phyloP scores from a whole-genome alignment of 30 jellyfish, hydroid and myxozoan genomes.

The Aurelia sp. region DNA sequence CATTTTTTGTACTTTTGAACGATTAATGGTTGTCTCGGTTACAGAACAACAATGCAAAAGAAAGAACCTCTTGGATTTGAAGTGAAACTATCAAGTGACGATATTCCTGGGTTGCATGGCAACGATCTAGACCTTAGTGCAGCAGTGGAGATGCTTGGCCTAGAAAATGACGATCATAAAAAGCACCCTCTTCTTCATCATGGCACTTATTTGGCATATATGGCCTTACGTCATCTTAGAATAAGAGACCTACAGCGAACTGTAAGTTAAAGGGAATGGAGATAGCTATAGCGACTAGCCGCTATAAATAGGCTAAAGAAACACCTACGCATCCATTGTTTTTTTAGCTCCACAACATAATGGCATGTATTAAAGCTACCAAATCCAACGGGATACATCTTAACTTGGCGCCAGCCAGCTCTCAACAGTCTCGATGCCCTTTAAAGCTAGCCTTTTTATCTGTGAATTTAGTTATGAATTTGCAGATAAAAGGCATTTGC shows the following conservation, averaged over 20 bases:
- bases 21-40: neutral
- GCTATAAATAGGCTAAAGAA: no score
- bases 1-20: no score
- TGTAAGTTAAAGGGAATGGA: conserved; percentile 19
- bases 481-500: no score
- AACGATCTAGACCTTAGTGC: conserved; percentile 71
- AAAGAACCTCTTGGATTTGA: conserved; percentile 72
- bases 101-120: conserved; percentile 51
- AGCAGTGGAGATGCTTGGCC: conserved; percentile 84
- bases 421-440: no score
- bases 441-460: no score
- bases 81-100: conserved; percentile 67
- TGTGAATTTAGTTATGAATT: no score
- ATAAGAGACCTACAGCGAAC: conserved; percentile 79
- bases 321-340: no score
- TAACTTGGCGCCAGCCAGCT: no score
- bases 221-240: conserved; percentile 72
- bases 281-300: no score
- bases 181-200: conserved; percentile 75
- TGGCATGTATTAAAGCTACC: no score
- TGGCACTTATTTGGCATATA: conserved; percentile 78
- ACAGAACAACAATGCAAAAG: conserved; percentile 24
- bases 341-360: no score
- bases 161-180: conserved; percentile 72
- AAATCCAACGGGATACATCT: no score